Evolutionary conservation across 2,113 vertebrate genomes (phyloP).

Genomic region (Tapirus terrestris): DNA sequence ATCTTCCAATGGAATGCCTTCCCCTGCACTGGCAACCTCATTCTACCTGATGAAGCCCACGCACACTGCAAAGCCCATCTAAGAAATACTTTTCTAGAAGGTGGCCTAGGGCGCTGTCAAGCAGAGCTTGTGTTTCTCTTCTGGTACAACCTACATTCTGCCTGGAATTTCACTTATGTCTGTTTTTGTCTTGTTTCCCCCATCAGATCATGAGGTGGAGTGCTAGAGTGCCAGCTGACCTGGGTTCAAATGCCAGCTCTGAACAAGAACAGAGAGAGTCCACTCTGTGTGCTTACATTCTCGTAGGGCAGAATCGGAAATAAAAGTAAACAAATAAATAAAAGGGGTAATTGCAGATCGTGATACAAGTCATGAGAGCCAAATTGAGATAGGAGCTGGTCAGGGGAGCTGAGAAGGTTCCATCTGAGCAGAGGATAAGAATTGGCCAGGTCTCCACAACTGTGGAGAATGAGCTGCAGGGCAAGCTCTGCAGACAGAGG

Average conservation of each 20-base stretch:
- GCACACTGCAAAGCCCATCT: neutral
- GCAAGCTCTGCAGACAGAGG: neutral
- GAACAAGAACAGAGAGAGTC: neutral
- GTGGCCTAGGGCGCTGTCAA: fast-evolving
- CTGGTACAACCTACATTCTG: fast-evolving
- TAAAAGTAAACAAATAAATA: neutral
- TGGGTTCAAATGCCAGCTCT: neutral
- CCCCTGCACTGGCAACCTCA: neutral
- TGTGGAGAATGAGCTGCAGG: neutral
- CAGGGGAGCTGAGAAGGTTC: neutral
- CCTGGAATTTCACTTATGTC: too few species aligned
- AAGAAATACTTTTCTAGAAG: neutral
- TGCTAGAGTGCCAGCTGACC: neutral
- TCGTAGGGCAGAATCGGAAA: neutral
- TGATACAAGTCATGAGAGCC: neutral
- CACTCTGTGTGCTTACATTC: neutral
- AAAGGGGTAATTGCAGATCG: neutral
- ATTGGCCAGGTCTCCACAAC: neutral
- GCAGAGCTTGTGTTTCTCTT: neutral
- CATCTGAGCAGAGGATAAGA: neutral
- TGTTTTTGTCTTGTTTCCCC: too few species aligned
- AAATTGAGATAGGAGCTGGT: neutral
- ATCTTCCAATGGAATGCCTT: neutral
- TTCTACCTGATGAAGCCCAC: neutral
- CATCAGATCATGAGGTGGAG: neutral